Evolutionary conservation across 64 coral and sea anemone genomes (phyloP), one percentile per base, ranked within the genome.

Genomic region (Stichodactyla helianthus): DNA sequence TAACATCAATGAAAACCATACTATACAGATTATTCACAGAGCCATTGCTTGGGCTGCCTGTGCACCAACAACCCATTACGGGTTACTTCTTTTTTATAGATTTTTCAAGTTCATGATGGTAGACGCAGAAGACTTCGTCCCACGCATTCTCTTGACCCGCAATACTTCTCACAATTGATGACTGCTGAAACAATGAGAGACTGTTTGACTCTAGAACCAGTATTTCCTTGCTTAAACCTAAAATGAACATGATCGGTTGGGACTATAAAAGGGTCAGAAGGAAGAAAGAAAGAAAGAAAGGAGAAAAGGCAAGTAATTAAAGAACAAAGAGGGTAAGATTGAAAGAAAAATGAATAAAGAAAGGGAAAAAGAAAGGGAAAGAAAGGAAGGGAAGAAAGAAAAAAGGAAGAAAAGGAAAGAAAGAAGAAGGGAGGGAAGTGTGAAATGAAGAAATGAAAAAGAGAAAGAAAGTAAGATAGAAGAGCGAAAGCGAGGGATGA

Each of bases 181-280:
- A 92, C 57, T 11, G 77, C 15, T 6, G 57, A 50, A 52, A 83
- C 59, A 4, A 87, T 92, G 53, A 77, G 77, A 82, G 85, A 92
- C n/a, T 79, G 77, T 16, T 76, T 92, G 31, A 12, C 85, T 19
- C 54, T 92, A 56, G 20, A 86, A 71, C 90, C 90, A 20, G 12
- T 22, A 82, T 85, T 52, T 17, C 90, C 90, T 53, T 92, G 90
- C 85, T 74, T 92, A 44, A 92, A 92, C 22, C 74, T 92, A 11
- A 92, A 87, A 82, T 82, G 74, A 82, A 1, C 5, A 51, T 81
- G 4, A 54, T 52, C 35, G 35, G 35, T 74, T 65, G 19, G n/a
- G 19, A 70, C 10, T 4, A 22, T 25, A 6, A 70, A 70, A 7
- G 7, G 22, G 4, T 22, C 22, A 25, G 18, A 5, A 62, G 1